Conservation (phyloP, 2,113 vertebrate genomes). For the Seriola dumerili region DNA sequence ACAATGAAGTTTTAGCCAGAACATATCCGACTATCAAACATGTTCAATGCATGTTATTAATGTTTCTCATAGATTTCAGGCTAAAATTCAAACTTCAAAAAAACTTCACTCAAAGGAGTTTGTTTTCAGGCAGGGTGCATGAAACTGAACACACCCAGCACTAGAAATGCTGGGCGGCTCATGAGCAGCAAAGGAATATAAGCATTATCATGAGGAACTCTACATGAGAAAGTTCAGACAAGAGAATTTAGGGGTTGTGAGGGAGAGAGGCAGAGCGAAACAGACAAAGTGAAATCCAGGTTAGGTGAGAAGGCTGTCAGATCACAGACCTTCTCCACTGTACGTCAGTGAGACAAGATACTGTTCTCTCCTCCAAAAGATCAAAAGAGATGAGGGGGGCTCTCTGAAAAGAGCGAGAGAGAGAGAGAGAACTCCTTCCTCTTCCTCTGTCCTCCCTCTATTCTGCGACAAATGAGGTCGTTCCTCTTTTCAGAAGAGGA, state of each 20-base stretch:
- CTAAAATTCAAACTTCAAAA: slow-evolving; percentile 2
- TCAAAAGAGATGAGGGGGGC: slow-evolving; percentile 48
- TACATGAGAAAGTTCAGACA: slow-evolving; percentile 32
- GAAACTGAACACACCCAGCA: background rate
- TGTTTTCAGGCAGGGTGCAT: slow-evolving; percentile 5
- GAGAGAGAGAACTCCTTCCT: slow-evolving; percentile 19
- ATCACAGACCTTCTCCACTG: slow-evolving; percentile 48
- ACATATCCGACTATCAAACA: background rate
- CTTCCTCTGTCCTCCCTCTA: slow-evolving; percentile 36
- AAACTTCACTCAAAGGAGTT: background rate
- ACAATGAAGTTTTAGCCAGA: background rate
- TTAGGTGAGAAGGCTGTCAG: slow-evolving; percentile 52
- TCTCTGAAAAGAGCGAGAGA: background rate
- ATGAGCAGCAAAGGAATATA: slow-evolving; percentile 4
- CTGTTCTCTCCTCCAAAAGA: slow-evolving; percentile 49
- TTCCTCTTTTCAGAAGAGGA: slow-evolving; percentile 26
- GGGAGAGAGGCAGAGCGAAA: slow-evolving; percentile 37
- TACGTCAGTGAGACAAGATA: slow-evolving; percentile 49
- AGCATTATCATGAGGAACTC: slow-evolving; percentile 5
- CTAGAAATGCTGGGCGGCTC: background rate
- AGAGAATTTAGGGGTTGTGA: slow-evolving; percentile 19
- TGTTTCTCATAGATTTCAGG: slow-evolving; percentile 1
- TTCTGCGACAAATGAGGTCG: slow-evolving; percentile 52
- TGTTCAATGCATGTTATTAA: background rate
- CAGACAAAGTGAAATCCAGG: slow-evolving; percentile 56